Evolutionary conservation across 2,888 invertebrate species (phyloP).

Genomic region (Drosophila flavopinicola): DNA sequence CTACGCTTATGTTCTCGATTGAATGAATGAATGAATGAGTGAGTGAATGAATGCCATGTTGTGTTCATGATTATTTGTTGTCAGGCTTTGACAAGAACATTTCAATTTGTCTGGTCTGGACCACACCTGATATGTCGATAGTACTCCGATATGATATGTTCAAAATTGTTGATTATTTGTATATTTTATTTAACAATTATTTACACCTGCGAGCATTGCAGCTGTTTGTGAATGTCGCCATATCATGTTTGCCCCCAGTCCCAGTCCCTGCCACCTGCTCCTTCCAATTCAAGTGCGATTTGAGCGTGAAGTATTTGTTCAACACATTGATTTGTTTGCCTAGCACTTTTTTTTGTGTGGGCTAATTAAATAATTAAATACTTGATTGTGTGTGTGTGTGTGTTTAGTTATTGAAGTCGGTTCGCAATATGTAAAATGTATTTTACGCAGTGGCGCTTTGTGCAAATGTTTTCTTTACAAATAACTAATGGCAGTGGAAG

Average conservation of each 20-base stretch:
- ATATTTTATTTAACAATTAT: constrained; percentile 20
- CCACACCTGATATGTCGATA: constrained; percentile 63
- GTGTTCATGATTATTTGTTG: constrained; percentile 37
- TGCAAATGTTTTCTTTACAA: constrained; percentile 15
- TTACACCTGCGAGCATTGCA: constrained; percentile 35
- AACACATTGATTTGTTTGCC: constrained; percentile 35
- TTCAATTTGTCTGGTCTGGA: constrained; percentile 61
- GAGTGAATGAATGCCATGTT: constrained; percentile 23
- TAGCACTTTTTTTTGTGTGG: constrained; percentile 24
- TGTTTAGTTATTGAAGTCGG: background rate
- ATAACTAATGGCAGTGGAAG: constrained; percentile 3
- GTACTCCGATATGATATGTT: constrained; percentile 19
- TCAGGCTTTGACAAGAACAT: constrained; percentile 64
- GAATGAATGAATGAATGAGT: constrained; percentile 19
- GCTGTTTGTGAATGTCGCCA: constrained; percentile 11
- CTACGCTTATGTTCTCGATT: constrained; percentile 33
- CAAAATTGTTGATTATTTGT: constrained; percentile 17
- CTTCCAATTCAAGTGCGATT: constrained; percentile 13
- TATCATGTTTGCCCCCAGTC: background rate
- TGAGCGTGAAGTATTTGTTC: constrained; percentile 28
- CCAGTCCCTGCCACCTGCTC: background rate
- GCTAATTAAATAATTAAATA: constrained; percentile 46
- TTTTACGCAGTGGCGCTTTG: constrained; percentile 7
- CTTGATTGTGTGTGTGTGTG: constrained; percentile 1
- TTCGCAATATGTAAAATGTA: background rate